Evolutionary conservation across 2,113 vertebrate genomes (phyloP), one percentile per base, ranked within the genome.

Genomic region (Hepsetus odoe): DNA sequence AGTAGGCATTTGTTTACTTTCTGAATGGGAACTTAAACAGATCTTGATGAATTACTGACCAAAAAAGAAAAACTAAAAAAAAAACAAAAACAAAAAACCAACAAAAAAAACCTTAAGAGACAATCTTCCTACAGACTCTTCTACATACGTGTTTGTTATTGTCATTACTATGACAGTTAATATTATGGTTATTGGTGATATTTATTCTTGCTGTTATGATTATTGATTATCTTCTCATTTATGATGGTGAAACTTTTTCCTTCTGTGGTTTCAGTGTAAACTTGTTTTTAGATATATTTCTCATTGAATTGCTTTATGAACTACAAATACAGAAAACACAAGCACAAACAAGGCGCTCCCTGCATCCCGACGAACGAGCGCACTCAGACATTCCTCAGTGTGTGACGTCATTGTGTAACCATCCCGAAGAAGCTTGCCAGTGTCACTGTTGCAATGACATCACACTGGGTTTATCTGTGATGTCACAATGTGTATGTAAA

Each of bases 151-250:
- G 87, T 88, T 85, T 79, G 91, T 94, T 91, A 87, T 93, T 90
- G 92, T 93, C 91, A 84, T 93, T 85, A 92, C 88, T 93, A 91
- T 91, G 88, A 92, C 92, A 90, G 90, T 79, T 83, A 91, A 89
- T 92, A 91, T 92, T 93, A 91, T 93, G 90, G 92, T 92, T 91
- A 92, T 89, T 89, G 85, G 90, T 92, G 91, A 91, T 91, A 91
- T 88, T 91, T 91, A 88, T 90, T 93, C 90, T 92, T 92, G 88
- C 92, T 90, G 90, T 91, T 94, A 92, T 92, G 89, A 92, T 91
- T 91, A 90, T 89, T 87, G 88, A 91, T 93, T 93, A 91, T 92
- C 86, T 91, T 92, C 82, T 80, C 59, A 81, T 87, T n/a, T 83
- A 92, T 90, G 86, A 86, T 90, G 91, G 91, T 86, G 90, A 91